Evolutionary conservation across 2,113 vertebrate species (phyloP).

Genomic region (Chloropsis cyanopogon): DNA sequence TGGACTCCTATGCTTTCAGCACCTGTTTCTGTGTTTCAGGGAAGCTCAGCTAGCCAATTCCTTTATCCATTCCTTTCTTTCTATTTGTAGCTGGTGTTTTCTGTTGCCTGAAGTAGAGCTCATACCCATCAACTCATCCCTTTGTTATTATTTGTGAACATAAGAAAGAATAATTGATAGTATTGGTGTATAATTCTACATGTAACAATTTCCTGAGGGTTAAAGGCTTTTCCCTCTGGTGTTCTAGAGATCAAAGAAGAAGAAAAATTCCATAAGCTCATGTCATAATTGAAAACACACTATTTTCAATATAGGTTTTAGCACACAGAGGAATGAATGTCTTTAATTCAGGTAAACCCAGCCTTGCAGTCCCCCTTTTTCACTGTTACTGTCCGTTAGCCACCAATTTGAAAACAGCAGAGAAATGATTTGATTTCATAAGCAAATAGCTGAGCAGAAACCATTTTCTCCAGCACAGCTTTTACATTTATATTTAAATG

Average conservation of each 20-base stretch:
- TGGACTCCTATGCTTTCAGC: neutral
- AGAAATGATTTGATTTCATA: constrained; percentile 55
- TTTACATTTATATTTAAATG: constrained; percentile 63
- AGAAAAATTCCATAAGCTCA: neutral
- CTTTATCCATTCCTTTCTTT: neutral
- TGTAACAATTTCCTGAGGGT: constrained; percentile 33
- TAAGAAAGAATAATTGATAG: constrained; percentile 31
- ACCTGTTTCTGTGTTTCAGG: neutral
- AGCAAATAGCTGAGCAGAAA: constrained; percentile 51
- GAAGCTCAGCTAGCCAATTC: neutral
- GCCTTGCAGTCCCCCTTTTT: neutral
- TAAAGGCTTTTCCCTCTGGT: constrained; percentile 31
- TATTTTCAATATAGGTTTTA: constrained; percentile 36
- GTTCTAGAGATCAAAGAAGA: neutral
- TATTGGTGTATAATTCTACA: neutral
- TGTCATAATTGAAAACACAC: constrained; percentile 42
- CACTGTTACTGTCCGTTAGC: neutral
- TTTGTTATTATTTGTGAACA: constrained; percentile 28
- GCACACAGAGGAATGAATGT: neutral
- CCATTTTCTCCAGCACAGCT: constrained; percentile 34
- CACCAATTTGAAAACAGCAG: constrained; percentile 29
- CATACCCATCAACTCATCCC: neutral
- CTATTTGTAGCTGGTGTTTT: neutral
- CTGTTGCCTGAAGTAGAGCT: neutral
- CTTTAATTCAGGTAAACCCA: constrained; percentile 42